Base-by-base conservation (phyloP, 2,113 vertebrate genomes). In the Thamnophis sirtalis region DNA sequence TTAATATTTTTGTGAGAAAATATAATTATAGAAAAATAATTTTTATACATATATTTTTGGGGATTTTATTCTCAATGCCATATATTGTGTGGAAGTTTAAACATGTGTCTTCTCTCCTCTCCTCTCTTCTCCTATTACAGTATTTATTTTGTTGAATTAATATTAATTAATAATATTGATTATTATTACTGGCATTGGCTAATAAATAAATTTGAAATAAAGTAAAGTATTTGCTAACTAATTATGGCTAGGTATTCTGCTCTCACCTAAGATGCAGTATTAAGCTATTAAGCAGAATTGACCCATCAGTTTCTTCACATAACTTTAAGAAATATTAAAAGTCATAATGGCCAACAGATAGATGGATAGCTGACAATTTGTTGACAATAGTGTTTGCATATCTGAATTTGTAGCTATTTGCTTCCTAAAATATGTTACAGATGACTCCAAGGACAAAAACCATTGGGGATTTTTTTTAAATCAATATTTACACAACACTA, bases 141-240 rank as follows among this genome's bases (percentile, higher is more conserved):
- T 3, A 86, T 60, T 4, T 33, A 91, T 56, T 21, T 21, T 21
- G 0, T 28, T n/a, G 21, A 49, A 13, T 2, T 4, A 43, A 56
- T 89, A 56, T n/a, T n/a, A n/a, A n/a, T n/a, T n/a, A n/a, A n/a
- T n/a, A 90, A 88, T 54, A 84, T 56, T 80, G 73, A 80, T 80
- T 15, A 6, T 38, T 22, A 8, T 48, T 89, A 10, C 51, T 53
- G 24, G 54, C 17, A 11, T 2, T 86, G 84, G 28, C n/a, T 17
- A 56, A 38, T n/a, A 92, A 88, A 13, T 58, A 91, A 95, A 91
- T 2, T 11, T 24, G 86, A 89, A 88, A 73, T 48, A 0, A 89
- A 60, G 5, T 28, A 53, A 68, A 68, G 90, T 9, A 53, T 33
- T 0, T 80, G 26, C 6, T 21, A 24, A 26, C 0, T 60, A 22